Evolutionary conservation across 2,888 invertebrate genomes (phyloP).

Genomic region (Ennomos erosarius): DNA sequence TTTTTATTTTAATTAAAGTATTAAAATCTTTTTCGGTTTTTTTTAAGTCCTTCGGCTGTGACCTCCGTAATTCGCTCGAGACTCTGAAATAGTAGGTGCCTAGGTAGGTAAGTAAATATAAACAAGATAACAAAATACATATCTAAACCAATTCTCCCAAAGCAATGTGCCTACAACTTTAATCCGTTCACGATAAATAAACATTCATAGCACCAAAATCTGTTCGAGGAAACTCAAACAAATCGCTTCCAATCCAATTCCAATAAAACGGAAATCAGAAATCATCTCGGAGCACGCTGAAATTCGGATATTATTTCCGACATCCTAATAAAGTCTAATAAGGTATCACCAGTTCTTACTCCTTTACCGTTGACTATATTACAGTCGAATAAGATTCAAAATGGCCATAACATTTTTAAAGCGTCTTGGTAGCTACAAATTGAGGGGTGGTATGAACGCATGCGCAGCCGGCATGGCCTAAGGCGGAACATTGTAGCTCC

Average conservation of each 20-base stretch:
- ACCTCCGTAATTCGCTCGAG: no score
- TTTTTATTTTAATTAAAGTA: no score
- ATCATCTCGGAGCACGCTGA: constrained; percentile 36
- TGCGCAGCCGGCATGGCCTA: constrained; percentile 42
- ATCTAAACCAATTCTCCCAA: constrained; percentile 3
- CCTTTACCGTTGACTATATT: constrained; percentile 12
- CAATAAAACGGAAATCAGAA: constrained; percentile 44
- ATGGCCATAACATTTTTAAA: constrained; percentile 1
- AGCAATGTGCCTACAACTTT: constrained; percentile 22
- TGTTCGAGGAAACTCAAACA: constrained; percentile 38
- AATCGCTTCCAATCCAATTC: constrained; percentile 35
- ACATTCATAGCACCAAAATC: constrained; percentile 24
- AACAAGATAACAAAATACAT: constrained; percentile 2
- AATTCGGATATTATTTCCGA: constrained; percentile 41
- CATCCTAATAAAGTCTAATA: constrained; percentile 33
- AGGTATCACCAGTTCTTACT: constrained; percentile 14
- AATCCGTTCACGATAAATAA: constrained; percentile 29
- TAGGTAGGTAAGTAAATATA: neutral
- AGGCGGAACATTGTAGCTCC: constrained; percentile 35
- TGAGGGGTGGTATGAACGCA: constrained; percentile 47
- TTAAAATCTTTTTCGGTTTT: no score
- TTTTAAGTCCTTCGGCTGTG: no score
- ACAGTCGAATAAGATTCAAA: constrained; percentile 6
- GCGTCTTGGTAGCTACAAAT: constrained; percentile 10
- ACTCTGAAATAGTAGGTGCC: neutral